Percentiles rank a stretch among this genome's conserved stretches.
Evolutionary conservation across 1,140 invertebrate genomes (phyloP).

Genomic region (Drosophila arizonae): DNA sequence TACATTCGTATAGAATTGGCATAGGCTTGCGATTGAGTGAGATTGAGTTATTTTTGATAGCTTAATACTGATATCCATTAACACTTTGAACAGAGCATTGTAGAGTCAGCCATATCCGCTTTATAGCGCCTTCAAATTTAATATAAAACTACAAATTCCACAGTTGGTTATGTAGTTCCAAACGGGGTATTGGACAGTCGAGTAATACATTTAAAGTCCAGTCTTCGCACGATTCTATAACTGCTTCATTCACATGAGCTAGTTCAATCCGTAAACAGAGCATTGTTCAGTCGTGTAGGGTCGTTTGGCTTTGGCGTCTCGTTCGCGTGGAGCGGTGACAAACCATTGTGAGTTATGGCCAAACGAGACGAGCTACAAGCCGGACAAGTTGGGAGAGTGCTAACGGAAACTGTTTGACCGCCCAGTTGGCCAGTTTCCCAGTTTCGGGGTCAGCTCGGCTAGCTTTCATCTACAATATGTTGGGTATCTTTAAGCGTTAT

Average conservation of each 20-base stretch:
- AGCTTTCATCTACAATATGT: slow-evolving; percentile 50
- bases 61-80: no score
- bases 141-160: no score
- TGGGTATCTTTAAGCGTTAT: slow-evolving; percentile 23
- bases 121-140: no score
- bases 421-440: slow-evolving; percentile 42
- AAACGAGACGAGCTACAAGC: slow-evolving; percentile 47
- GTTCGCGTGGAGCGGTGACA: background rate
- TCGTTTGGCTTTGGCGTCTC: background rate
- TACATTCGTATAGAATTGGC: no score
- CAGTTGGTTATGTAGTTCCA: no score
- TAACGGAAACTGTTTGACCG: slow-evolving; percentile 54
- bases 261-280: background rate
- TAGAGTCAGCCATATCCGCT: background rate
- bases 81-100: background rate
- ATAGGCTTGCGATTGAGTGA: no score
- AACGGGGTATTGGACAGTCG: no score
- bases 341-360: slow-evolving; percentile 26
- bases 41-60: no score
- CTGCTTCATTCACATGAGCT: background rate
- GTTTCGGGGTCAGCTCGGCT: slow-evolving; percentile 44
- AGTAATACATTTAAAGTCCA: no score
- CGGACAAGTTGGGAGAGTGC: slow-evolving; percentile 41
- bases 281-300: no score
- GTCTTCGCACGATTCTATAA: no score